phyloP scores from a whole-genome alignment of 1,140 invertebrate genomes.

The Drosophila grimshawi region DNA sequence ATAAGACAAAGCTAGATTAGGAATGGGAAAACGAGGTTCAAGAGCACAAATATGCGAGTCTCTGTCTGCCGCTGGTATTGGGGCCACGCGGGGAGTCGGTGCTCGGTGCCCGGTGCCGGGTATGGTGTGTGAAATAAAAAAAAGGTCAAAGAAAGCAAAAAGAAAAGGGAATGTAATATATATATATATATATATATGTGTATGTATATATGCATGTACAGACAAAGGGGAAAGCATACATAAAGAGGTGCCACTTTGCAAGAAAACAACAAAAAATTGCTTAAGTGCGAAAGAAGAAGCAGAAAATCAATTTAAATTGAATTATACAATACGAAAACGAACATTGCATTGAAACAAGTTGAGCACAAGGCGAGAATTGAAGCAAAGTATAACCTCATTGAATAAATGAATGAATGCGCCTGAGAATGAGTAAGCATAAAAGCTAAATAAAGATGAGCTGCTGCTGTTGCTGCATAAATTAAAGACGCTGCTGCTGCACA shows the following conservation, averaged over 20 bases:
- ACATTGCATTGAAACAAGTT: constrained; percentile 58
- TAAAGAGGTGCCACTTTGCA: constrained; percentile 26
- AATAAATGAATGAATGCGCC: constrained; percentile 60
- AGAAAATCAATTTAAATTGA: constrained; percentile 78
- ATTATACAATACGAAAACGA: constrained; percentile 71
- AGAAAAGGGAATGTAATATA: constrained; percentile 34
- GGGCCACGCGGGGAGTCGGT: constrained; percentile 9
- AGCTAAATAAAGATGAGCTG: constrained; percentile 75
- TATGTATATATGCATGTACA: neutral
- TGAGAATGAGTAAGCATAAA: constrained; percentile 45
- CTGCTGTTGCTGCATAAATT: constrained; percentile 63
- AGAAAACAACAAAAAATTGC: constrained; percentile 39
- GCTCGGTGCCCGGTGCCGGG: neutral
- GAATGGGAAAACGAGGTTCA: constrained; percentile 41
- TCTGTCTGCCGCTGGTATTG: constrained; percentile 1
- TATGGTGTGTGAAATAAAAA: constrained; percentile 21
- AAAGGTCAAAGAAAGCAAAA: constrained; percentile 42
- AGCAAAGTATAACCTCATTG: constrained; percentile 54
- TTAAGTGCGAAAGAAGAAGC: constrained; percentile 22
- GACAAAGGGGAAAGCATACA: constrained; percentile 21
- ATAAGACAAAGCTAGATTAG: constrained; percentile 27
- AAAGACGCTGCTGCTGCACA: constrained; percentile 35
- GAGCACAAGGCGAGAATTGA: constrained; percentile 50
- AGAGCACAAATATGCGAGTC: constrained; percentile 32
- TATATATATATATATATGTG: neutral